Conservation (phyloP, 2,113 vertebrate genomes). For the Donacobius atricapilla region DNA sequence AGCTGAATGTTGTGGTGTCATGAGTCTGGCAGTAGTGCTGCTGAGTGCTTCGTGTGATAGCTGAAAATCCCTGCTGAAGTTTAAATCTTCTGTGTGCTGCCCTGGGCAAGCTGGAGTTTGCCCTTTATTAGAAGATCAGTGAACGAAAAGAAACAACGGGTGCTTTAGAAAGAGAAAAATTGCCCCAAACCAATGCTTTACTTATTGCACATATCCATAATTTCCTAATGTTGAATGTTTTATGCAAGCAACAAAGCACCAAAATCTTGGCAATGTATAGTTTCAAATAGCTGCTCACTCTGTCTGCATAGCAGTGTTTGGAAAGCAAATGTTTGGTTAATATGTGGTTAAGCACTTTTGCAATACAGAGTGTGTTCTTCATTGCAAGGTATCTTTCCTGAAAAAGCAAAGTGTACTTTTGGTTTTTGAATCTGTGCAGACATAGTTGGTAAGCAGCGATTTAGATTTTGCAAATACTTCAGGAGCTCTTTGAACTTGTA, state of each 20-base stretch:
- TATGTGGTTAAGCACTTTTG: constrained; percentile 41
- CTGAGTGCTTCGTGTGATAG: not conserved
- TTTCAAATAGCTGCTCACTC: constrained; percentile 12
- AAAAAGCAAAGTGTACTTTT: constrained; percentile 19
- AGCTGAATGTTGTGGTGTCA: not conserved
- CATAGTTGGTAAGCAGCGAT: constrained; percentile 5
- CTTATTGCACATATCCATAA: not conserved
- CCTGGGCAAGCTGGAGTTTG: not conserved
- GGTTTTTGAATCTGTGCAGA: not conserved
- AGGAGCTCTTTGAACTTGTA: constrained; percentile 32
- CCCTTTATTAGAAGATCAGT: not conserved
- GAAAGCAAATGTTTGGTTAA: constrained; percentile 63
- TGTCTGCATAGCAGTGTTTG: constrained; percentile 20
- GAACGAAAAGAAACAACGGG: not conserved
- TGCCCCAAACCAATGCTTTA: not conserved
- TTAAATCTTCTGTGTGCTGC: not conserved
- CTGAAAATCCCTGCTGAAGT: not conserved
- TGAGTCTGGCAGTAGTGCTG: not conserved
- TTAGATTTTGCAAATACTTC: constrained; percentile 43
- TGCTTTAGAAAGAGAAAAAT: not conserved
- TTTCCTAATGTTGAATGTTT: constrained; percentile 21
- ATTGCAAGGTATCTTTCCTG: not conserved
- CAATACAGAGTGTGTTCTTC: constrained; percentile 25
- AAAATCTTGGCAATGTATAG: constrained; percentile 2
- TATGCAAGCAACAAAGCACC: not conserved